Conservation (phyloP, 2,888 invertebrate genomes). For the Tenthredo distinguenda region DNA sequence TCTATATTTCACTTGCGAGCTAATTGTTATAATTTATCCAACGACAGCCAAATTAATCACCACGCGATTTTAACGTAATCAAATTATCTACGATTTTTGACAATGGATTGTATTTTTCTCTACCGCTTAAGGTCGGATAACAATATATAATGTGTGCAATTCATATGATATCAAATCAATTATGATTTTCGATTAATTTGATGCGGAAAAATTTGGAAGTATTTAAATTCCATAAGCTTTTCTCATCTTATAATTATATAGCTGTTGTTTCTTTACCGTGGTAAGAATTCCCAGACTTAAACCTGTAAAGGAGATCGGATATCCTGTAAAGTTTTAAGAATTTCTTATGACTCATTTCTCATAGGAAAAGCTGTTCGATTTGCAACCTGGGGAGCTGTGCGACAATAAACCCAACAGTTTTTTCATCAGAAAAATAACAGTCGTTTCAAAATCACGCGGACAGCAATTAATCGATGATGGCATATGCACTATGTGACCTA, state of each 20-base stretch:
- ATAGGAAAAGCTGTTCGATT: not conserved
- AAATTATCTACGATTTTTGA: not conserved
- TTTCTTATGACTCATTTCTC: not conserved
- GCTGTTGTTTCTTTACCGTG: not conserved
- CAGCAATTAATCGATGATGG: not conserved
- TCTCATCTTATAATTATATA: not conserved
- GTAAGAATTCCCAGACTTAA: not conserved
- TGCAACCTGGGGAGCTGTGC: not conserved
- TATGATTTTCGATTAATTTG: not conserved
- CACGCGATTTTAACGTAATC: not conserved
- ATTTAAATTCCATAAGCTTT: not conserved
- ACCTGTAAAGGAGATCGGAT: conserved; percentile 4
- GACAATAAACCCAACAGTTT: not conserved
- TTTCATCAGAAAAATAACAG: not conserved
- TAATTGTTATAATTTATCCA: not conserved
- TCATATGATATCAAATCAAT: not conserved
- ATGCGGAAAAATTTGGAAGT: not conserved
- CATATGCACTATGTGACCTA: not conserved
- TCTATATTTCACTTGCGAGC: not conserved
- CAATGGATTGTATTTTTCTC: too few species aligned
- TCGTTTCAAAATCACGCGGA: not conserved
- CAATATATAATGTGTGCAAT: too few species aligned
- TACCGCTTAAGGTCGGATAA: too few species aligned
- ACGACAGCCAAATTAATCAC: not conserved
- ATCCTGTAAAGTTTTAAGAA: conserved; percentile 16